Evolutionary conservation across 2,797 vertebrate species (phyloP).

Genomic region (Mormyrus hasselquistii): DNA sequence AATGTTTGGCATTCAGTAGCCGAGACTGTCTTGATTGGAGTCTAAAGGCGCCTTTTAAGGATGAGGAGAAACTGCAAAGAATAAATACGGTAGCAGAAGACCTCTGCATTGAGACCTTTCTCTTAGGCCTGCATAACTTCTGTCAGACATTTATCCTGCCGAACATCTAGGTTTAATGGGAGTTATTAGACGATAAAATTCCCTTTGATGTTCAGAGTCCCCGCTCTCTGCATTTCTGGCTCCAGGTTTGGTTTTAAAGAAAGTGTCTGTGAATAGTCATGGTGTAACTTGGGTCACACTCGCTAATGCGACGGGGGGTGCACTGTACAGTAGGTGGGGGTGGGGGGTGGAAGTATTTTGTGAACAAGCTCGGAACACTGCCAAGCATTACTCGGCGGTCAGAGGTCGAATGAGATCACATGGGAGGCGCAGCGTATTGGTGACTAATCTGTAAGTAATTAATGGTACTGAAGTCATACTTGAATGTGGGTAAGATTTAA

Average conservation of each 20-base stretch:
- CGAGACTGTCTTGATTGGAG: slow-evolving; percentile 26
- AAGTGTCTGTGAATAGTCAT: not conserved
- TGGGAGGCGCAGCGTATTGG: slow-evolving; percentile 38
- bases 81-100: not conserved
- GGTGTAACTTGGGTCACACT: not conserved
- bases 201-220: not conserved
- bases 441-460: slow-evolving; percentile 47
- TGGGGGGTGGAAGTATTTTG: slow-evolving; percentile 18
- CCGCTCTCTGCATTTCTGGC: not conserved
- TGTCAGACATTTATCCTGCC: not conserved
- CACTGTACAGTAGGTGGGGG: not conserved
- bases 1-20: slow-evolving; percentile 49
- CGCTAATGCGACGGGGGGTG: not conserved
- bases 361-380: slow-evolving; percentile 30
- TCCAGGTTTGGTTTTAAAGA: not conserved
- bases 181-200: not conserved
- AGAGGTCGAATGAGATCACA: slow-evolving; percentile 49
- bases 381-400: slow-evolving; percentile 42
- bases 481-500: slow-evolving; percentile 33
- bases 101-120: not conserved
- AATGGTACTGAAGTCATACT: slow-evolving; percentile 43
- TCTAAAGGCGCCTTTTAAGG: not conserved
- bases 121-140: not conserved
- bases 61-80: not conserved
- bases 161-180: not conserved